These are phyloP conservation scores for Grammomys surdaster DNA, from an alignment of 2,113 vertebrate species.

Conservation along the genomic window DNA sequence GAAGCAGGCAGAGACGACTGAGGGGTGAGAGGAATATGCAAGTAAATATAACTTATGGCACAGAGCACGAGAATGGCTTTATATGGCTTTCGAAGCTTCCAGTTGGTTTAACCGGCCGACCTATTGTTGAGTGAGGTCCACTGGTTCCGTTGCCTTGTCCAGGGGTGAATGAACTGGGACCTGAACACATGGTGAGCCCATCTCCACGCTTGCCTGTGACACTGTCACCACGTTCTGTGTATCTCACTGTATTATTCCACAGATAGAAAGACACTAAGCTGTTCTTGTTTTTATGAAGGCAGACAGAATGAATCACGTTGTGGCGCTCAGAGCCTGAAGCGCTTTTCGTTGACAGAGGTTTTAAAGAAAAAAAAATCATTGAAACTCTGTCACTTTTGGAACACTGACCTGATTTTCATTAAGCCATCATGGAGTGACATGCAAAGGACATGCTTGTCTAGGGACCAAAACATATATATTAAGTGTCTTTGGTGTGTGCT, in stretches of 20 bases:
- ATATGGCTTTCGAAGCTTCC: background rate
- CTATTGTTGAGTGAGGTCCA: background rate
- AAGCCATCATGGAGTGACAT: background rate
- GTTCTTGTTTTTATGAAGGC: conserved; percentile 62
- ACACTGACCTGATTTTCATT: conserved; percentile 31
- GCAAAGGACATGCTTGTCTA: background rate
- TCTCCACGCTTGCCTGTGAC: conserved; percentile 14
- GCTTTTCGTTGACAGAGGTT: background rate
- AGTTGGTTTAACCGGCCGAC: background rate
- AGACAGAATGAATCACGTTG: background rate
- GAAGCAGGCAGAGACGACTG: background rate
- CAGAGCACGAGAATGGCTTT: background rate
- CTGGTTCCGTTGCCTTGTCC: background rate
- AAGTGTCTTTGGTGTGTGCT: conserved; percentile 66
- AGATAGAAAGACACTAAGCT: background rate
- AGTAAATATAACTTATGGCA: conserved; percentile 43
- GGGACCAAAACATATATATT: background rate
- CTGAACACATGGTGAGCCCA: background rate
- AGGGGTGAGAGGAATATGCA: conserved; percentile 62
- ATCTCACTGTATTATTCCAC: conserved; percentile 42
- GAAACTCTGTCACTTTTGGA: conserved; percentile 51
- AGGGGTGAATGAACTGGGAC: background rate
- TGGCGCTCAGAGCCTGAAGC: background rate
- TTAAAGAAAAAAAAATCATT: background rate
- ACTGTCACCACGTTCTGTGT: background rate